Evolutionary conservation across 2,888 invertebrate genomes (phyloP).

Genomic region (Harpalus rubripes): DNA sequence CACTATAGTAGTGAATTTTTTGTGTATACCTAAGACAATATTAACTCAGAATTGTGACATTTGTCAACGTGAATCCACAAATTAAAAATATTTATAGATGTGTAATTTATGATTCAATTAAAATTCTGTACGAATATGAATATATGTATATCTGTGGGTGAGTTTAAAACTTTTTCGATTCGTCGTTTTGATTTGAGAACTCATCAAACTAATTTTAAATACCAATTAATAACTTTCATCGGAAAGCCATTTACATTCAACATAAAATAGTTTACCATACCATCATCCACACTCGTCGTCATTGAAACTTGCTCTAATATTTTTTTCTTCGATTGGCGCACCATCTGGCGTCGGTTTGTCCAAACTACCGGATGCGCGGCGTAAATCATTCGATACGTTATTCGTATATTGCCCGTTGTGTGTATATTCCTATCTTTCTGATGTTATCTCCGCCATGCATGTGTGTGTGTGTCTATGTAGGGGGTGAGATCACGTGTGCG

Average conservation of each 20-base stretch:
- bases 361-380: slow-evolving; percentile 70
- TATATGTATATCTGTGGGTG: too few species aligned
- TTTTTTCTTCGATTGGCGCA: slow-evolving; percentile 59
- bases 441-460: slow-evolving; percentile 68
- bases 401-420: slow-evolving; percentile 60
- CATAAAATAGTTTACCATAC: slow-evolving; percentile 38
- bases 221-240: slow-evolving; percentile 45
- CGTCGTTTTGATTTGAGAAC: slow-evolving; percentile 20
- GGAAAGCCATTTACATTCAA: slow-evolving; percentile 53
- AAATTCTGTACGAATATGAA: too few species aligned
- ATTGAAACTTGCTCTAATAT: slow-evolving; percentile 23
- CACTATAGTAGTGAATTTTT: too few species aligned
- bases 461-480: slow-evolving; percentile 52
- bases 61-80: too few species aligned
- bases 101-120: too few species aligned
- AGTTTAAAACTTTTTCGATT: slow-evolving; percentile 25
- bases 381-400: slow-evolving; percentile 67
- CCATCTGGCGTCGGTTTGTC: slow-evolving; percentile 62
- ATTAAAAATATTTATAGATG: too few species aligned
- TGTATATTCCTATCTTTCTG: slow-evolving; percentile 67
- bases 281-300: slow-evolving; percentile 22
- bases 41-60: too few species aligned
- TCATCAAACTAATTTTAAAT: slow-evolving; percentile 57
- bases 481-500: slow-evolving; percentile 32
- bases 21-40: too few species aligned